Conservation (phyloP, 2,113 vertebrate species). For the Tinamus guttatus region DNA sequence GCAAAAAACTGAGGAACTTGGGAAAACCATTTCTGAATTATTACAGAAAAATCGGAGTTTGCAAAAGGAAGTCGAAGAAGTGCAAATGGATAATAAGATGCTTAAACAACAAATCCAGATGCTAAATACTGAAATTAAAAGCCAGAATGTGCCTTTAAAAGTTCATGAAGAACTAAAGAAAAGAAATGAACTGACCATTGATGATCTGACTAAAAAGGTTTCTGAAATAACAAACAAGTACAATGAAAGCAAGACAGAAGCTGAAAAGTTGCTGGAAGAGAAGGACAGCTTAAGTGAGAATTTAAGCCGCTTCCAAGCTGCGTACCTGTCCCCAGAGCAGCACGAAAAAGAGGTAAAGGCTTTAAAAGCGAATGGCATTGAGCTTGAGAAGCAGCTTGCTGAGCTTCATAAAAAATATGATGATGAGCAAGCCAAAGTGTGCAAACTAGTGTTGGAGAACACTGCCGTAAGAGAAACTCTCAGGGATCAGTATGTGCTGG, state of each 20-base stretch:
- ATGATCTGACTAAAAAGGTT: constrained; percentile 87
- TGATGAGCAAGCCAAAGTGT: constrained; percentile 76
- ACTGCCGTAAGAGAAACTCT: constrained; percentile 77
- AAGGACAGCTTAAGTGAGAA: constrained; percentile 77
- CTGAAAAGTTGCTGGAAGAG: constrained; percentile 82
- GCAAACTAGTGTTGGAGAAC: constrained; percentile 78
- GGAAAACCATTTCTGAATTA: constrained; percentile 81
- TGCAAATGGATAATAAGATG: constrained; percentile 79
- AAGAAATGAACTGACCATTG: constrained; percentile 77
- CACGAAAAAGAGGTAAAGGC: constrained; percentile 77
- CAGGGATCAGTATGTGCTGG: constrained; percentile 80
- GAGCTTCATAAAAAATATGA: constrained; percentile 75
- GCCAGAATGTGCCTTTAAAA: constrained; percentile 83
- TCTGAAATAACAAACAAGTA: constrained; percentile 82
- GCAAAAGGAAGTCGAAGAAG: constrained; percentile 85
- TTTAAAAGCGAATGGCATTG: constrained; percentile 74
- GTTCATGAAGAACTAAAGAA: constrained; percentile 85
- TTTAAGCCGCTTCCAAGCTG: constrained; percentile 74
- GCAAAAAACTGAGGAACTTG: constrained; percentile 79
- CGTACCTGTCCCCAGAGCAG: constrained; percentile 77
- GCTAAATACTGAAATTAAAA: constrained; percentile 83
- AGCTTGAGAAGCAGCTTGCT: constrained; percentile 80
- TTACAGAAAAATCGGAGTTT: constrained; percentile 83
- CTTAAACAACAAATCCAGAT: constrained; percentile 87
- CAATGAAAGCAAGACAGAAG: constrained; percentile 82